Base-by-base conservation (phyloP, 2,797 vertebrate genomes). In the Gymnodraco acuticeps region DNA sequence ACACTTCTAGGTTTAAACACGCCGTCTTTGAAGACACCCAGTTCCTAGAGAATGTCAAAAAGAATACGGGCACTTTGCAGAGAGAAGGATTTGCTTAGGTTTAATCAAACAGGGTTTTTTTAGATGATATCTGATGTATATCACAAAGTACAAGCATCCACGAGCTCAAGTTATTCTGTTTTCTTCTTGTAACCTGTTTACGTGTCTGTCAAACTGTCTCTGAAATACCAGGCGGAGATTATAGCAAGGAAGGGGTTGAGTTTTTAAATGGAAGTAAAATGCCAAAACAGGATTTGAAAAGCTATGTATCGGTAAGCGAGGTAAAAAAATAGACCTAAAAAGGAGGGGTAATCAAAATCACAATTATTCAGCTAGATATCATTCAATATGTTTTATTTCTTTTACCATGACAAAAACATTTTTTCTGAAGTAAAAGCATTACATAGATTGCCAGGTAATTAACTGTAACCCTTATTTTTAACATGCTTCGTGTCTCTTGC, bases 1-100 rank as follows among this genome's bases (percentile, higher is more conserved):
- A 92, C 84, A 86, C 81, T 85, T 83, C n/a, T 75, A 73, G 89
- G 84, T 93, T 93, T 93, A 93, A 92, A 92, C 87, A 73, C 75
- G 80, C 71, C 31, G 73, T 82, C 90, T 93, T 91, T 92, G 92
- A 92, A 94, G 88, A 82, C 77, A 85, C 75, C 7, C 69, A 53
- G 75, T 89, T 92, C 91, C 87, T 85, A 75, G 63, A 80, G 84
- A 85, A 90, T 91, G 89, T 91, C 90, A 92, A 83, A 92, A 93
- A 92, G 89, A 92, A 93, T 86, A 88, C 81, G 74, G 82, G 63
- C 75, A 86, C 83, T 94, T 91, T 91, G 89, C 84, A 83, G 77
- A 71, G 77, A 73, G 77, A 75, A 86, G 75, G 81, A 87, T 87
- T 91, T 85, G 74, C 76, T 83, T 73, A 81, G 70, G 60, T 90